Evolutionary conservation across 2,113 vertebrate species (phyloP).

Genomic region (Silurus asotus): DNA sequence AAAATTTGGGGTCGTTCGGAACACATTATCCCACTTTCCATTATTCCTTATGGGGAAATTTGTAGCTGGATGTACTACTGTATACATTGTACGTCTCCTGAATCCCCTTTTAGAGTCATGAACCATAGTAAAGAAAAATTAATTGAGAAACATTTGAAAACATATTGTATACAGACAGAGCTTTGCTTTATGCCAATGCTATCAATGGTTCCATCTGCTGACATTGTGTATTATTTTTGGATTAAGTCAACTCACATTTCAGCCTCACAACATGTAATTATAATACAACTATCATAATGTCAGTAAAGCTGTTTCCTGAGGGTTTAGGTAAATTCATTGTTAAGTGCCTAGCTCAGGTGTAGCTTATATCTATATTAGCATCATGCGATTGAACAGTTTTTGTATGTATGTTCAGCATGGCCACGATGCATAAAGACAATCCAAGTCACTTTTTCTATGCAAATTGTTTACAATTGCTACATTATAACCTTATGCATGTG

Average conservation of each 20-base stretch:
- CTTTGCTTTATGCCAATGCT: neutral
- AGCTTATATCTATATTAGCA: neutral
- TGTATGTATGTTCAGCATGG: neutral
- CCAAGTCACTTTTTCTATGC: neutral
- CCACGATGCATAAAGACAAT: neutral
- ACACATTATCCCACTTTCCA: too few species aligned
- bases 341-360: neutral
- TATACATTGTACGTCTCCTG: neutral
- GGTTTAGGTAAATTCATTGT: too few species aligned
- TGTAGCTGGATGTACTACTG: too few species aligned
- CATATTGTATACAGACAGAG: neutral
- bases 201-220: neutral
- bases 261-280: neutral
- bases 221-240: neutral
- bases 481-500: neutral
- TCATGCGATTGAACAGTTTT: neutral
- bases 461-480: neutral
- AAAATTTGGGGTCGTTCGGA: too few species aligned
- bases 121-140: too few species aligned
- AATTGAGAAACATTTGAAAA: neutral
- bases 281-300: too few species aligned
- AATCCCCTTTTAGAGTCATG: neutral
- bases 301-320: neutral
- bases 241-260: neutral
- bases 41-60: too few species aligned